Conservation (phyloP, 2,797 vertebrate species). For the Tachyglossus aculeatus region DNA sequence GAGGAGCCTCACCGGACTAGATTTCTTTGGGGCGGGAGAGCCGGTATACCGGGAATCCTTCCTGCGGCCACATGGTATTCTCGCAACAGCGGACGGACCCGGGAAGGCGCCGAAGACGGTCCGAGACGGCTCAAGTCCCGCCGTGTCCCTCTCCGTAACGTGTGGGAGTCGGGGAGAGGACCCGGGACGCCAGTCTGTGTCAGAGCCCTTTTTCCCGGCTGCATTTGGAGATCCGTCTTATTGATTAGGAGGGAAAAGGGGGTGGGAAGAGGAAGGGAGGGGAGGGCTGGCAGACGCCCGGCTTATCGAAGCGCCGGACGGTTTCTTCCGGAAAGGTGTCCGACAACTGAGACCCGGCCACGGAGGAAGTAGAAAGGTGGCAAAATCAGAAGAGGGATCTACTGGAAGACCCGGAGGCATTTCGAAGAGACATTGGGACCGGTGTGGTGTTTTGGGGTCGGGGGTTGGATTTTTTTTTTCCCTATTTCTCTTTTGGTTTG, state of each 20-base stretch:
- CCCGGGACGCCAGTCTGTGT: slow-evolving; percentile 69
- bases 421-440: slow-evolving; percentile 67
- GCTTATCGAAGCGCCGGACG: slow-evolving; percentile 73
- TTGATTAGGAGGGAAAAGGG: slow-evolving; percentile 71
- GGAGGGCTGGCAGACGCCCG: slow-evolving; percentile 68
- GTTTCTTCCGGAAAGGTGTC: slow-evolving; percentile 78
- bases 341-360: slow-evolving; percentile 73
- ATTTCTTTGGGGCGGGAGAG: no score
- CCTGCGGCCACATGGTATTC: no score
- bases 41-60: no score
- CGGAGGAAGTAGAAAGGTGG: slow-evolving; percentile 75
- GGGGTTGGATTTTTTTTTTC: background rate
- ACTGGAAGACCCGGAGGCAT: slow-evolving; percentile 71
- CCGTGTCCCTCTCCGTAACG: slow-evolving; percentile 68
- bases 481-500: background rate
- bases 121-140: slow-evolving; percentile 69
- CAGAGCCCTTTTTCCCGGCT: slow-evolving; percentile 74
- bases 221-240: slow-evolving; percentile 78
- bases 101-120: slow-evolving; percentile 70
- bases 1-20: slow-evolving; percentile 18
- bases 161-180: slow-evolving; percentile 69
- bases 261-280: slow-evolving; percentile 74
- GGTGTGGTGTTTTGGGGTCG: no score
- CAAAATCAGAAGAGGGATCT: slow-evolving; percentile 70
- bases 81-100: no score